Evolutionary conservation across 2,113 vertebrate genomes (phyloP), one percentile per base, ranked within the genome.

Genomic region (Thermophis baileyi): DNA sequence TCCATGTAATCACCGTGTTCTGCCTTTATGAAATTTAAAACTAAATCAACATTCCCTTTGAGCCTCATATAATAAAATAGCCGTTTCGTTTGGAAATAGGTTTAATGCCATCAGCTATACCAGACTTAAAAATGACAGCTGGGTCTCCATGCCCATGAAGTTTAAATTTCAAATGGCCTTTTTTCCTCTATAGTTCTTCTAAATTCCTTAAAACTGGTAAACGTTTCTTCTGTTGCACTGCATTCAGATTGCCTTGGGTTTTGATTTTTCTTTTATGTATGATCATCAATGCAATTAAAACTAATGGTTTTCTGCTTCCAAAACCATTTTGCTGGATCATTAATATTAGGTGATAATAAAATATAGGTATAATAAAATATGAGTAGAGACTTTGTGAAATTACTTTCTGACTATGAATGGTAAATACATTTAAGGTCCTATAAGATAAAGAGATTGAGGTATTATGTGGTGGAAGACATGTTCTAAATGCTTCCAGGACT

Each of bases 61-160:
- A 97, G 95, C 86, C 93, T 95, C 93, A 91, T 95, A 90, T 92
- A 94, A 93, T 96, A 95, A 95, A 94, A 94, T 89, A 94, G 95
- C 92, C 94, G 93, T 92, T 96, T 94, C 89, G 94, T 30, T 95
- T 95, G 95, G 93, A 97, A 96, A 94, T 91, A 85, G 90, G 57
- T 93, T 97, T 90, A 93, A 85, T 95, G 44, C 0, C 81, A 92
- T 97, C 95, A 95, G 95, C 95, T 94, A 94, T 91, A 95, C 92
- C 14, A 89, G 7, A 94, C 47, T 85, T 87, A 50, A 81, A 94
- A 95, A 91, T 94, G 92, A 96, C 89, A 94, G 53, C 50, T 94
- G 92, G 91, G 93, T 92, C 95, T 49, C 86, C 51, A 49, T 94
- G 60, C 54, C 57, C 92, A 96, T 95, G 95, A 95, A 95, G 95